Conservation (phyloP, 2,888 invertebrate genomes). For the Steinernema scapterisci region DNA sequence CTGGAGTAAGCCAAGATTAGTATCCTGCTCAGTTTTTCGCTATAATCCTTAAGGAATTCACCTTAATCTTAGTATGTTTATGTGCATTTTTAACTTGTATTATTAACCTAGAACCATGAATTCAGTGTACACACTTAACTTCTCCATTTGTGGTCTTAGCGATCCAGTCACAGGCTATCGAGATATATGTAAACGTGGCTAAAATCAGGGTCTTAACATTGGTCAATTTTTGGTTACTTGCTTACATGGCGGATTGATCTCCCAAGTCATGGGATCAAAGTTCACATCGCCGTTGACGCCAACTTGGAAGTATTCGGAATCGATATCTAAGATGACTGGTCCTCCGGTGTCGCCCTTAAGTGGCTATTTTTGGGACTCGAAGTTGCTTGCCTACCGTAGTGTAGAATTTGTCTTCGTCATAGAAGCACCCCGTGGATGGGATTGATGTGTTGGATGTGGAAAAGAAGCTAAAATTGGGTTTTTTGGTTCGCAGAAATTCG, state of each 20-base stretch:
- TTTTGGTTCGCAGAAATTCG: not conserved
- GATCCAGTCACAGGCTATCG: constrained; percentile 1
- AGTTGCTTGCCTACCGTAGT: not conserved
- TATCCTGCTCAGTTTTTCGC: no score
- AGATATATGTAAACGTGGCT: not conserved
- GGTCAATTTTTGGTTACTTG: not conserved
- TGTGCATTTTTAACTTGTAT: no score
- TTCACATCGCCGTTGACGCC: not conserved
- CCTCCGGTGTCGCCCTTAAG: constrained; percentile 5
- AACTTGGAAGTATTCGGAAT: not conserved
- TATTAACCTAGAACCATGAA: no score
- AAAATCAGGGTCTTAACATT: not conserved
- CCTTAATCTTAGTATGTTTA: no score
- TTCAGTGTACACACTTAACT: not conserved
- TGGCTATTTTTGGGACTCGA: not conserved
- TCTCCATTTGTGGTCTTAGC: not conserved
- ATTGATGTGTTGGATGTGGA: not conserved
- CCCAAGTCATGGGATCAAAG: constrained; percentile 9
- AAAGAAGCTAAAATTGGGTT: not conserved
- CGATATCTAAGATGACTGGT: not conserved
- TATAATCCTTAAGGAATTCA: no score
- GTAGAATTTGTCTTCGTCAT: constrained; percentile 3
- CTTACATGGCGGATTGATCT: constrained; percentile 3
- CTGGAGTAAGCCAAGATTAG: no score
- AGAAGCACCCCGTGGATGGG: not conserved